phyloP scores from a whole-genome alignment of 1,140 invertebrate species.

The Stegodyphus dumicola region DNA sequence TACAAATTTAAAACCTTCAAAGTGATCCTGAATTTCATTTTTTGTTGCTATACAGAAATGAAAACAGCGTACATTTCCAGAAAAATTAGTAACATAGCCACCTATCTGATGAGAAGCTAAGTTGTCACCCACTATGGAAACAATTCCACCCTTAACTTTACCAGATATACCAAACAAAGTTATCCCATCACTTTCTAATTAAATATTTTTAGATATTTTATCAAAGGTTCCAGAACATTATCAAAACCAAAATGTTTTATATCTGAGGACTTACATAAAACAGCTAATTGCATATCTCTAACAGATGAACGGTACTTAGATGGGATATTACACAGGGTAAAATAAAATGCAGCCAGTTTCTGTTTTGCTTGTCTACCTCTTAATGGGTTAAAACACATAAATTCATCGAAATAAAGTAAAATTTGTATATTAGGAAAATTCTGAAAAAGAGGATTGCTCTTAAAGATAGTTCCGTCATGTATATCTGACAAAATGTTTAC shows the following conservation, averaged over 20 bases:
- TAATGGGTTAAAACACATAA: background rate
- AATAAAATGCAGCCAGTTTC: constrained; percentile 19
- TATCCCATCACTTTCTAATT: background rate
- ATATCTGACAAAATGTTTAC: background rate
- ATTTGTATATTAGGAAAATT: constrained; percentile 10
- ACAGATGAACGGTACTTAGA: background rate
- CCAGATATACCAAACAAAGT: background rate
- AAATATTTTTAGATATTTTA: background rate
- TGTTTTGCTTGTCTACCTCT: constrained; percentile 7
- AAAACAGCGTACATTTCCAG: background rate
- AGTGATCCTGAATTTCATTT: background rate
- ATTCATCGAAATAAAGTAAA: constrained; percentile 25
- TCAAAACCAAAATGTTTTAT: background rate
- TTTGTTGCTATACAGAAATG: constrained; percentile 1
- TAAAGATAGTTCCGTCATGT: background rate
- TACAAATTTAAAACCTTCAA: background rate
- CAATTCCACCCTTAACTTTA: constrained; percentile 14
- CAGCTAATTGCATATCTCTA: constrained; percentile 15
- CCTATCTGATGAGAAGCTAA: constrained; percentile 3
- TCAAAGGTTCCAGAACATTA: background rate
- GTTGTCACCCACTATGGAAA: constrained; percentile 9
- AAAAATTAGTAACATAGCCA: constrained; percentile 4
- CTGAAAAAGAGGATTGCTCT: background rate
- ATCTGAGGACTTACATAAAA: background rate
- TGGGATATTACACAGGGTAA: constrained; percentile 1